Base-by-base conservation (phyloP, 1,140 invertebrate species). In the Macrobrachium rosenbergii region DNA sequence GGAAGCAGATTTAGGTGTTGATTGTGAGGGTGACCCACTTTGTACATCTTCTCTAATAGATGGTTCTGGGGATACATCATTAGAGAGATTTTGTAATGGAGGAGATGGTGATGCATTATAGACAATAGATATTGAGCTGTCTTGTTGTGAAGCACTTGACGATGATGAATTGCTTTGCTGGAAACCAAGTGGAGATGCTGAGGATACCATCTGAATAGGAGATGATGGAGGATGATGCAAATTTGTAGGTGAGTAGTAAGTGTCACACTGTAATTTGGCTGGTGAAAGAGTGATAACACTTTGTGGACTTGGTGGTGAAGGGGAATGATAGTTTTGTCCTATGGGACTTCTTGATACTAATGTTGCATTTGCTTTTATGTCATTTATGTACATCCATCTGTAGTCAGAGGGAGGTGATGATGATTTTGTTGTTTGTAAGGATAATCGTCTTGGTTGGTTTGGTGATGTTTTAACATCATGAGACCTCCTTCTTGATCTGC, bases 361-460 rank as follows among this genome's bases (percentile, higher is more conserved):
- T 81, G 85, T 62, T 83, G 82, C 69, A 8, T 52, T 52, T 52
- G 7, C 8, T 52, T 85, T 75, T 21, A 87, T 28, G 63, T 87
- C 85, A 23, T 87, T 87, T n/a, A 87, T 73, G 59, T 63, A 87
- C 63, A 87, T 64, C 85, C 85, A 87, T n/a, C 78, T 37, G 23
- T 77, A 75, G 10, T 87, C 85, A 28, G 78, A 72, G 2, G 85
- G 85, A n/a, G 85, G 85, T 52, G 85, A 81, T 14, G 85, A 79
- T n/a, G 85, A 73, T 37, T 58, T 83, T 64, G 63, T 37, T 28
- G 79, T 52, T 19, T 28, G 37, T n/a, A 23, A n/a, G 58, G 77
- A 45, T 19, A 64, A n/a, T 43, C n/a, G 64, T 19, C n/a, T 43
- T 3, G 7, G 76, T 10, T 19, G 69, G 7, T 17, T 60, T 58